Evolutionary conservation across 2,113 vertebrate species (phyloP).

Genomic region (Percina caprodes): DNA sequence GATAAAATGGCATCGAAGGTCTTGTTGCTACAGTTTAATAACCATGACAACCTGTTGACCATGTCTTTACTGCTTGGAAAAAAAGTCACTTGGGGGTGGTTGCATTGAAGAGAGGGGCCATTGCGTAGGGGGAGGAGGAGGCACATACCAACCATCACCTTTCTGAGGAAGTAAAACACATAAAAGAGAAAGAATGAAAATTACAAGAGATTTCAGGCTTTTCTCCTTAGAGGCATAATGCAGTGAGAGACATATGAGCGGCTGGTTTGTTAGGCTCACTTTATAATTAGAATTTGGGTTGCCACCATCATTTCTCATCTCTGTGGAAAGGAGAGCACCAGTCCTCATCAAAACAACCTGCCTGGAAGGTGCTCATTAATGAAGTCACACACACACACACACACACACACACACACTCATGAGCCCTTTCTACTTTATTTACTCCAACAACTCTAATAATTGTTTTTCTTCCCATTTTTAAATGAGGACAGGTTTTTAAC

Average conservation of each 20-base stretch:
- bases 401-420: slow-evolving; percentile 10
- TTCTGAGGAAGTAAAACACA: slow-evolving; percentile 12
- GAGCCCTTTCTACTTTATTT: slow-evolving; percentile 65
- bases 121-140: slow-evolving; percentile 36
- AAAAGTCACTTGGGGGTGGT: slow-evolving; percentile 25
- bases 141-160: slow-evolving; percentile 20
- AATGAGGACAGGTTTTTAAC: slow-evolving; percentile 55
- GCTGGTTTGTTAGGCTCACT: slow-evolving; percentile 59
- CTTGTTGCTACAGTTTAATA: slow-evolving; percentile 47
- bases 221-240: slow-evolving; percentile 40
- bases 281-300: slow-evolving; percentile 70
- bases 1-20: slow-evolving; percentile 10
- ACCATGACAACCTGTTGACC: slow-evolving; percentile 58
- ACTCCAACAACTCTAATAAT: slow-evolving; percentile 63
- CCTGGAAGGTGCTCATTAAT: slow-evolving; percentile 76
- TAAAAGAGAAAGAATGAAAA: slow-evolving; percentile 34
- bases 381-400: slow-evolving; percentile 35
- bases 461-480: slow-evolving; percentile 48
- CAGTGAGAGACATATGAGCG: slow-evolving; percentile 47
- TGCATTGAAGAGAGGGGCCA: slow-evolving; percentile 3
- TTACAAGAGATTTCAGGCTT: slow-evolving; percentile 15
- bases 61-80: slow-evolving; percentile 37
- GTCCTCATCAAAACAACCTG: slow-evolving; percentile 70
- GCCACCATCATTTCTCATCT: slow-evolving; percentile 68
- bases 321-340: slow-evolving; percentile 63